Percentiles rank a stretch among this genome's conserved stretches.
phyloP scores from a whole-genome alignment of 2,888 invertebrate genomes.

The Chrysotoxum bicinctum region DNA sequence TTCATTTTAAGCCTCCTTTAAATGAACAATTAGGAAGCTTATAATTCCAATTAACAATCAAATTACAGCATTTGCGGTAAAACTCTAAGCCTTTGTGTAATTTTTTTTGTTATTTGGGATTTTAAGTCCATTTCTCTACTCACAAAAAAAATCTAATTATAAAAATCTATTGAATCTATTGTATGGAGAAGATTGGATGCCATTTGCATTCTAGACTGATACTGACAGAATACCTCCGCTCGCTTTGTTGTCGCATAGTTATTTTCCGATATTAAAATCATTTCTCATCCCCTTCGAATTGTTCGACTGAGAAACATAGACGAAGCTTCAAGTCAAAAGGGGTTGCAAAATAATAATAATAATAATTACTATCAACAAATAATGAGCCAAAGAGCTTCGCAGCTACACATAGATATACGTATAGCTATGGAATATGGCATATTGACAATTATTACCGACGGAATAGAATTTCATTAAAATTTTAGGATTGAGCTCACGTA shows the following conservation, averaged over 20 bases:
- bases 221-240: not conserved
- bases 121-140: not conserved
- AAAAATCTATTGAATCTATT: not conserved
- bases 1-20: too few relatives aligned
- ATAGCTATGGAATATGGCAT: not conserved
- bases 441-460: constrained; percentile 39
- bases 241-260: not conserved
- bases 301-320: not conserved
- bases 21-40: too few relatives aligned
- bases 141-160: not conserved
- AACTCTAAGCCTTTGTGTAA: too few relatives aligned
- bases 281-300: not conserved
- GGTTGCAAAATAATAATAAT: constrained; percentile 12
- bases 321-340: not conserved
- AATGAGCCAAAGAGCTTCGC: constrained; percentile 37
- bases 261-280: constrained; percentile 4
- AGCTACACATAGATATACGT: not conserved
- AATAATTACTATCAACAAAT: constrained; percentile 45
- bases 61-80: too few relatives aligned
- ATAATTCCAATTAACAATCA: too few relatives aligned
- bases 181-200: not conserved
- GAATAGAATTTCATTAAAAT: constrained; percentile 58
- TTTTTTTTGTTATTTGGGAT: not conserved
- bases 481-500: constrained; percentile 62
- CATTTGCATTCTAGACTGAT: not conserved